These are phyloP conservation scores for Leucophenga montana DNA, from an alignment of 2,888 invertebrate genomes.

Conservation along the genomic window DNA sequence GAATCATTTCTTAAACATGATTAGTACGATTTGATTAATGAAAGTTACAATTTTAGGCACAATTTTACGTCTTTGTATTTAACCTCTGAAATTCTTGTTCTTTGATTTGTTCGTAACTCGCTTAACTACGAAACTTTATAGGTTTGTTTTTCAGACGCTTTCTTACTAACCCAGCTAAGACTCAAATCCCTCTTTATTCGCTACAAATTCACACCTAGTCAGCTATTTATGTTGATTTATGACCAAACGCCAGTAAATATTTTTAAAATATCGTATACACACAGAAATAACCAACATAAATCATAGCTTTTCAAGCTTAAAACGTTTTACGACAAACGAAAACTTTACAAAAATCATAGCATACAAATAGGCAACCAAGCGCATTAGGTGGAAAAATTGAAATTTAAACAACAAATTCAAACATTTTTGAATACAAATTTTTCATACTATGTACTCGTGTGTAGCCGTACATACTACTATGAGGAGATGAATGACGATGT, in stretches of 20 bases:
- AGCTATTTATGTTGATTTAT: constrained; percentile 13
- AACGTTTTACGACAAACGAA: not conserved
- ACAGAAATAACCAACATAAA: constrained; percentile 36
- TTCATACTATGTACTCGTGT: constrained; percentile 10
- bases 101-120: too few species aligned
- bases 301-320: constrained; percentile 23
- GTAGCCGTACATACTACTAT: not conserved
- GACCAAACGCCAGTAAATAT: not conserved
- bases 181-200: too few species aligned
- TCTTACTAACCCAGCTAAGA: too few species aligned
- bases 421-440: constrained; percentile 35
- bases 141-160: too few species aligned
- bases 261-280: not conserved
- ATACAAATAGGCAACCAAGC: constrained; percentile 26
- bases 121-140: too few species aligned
- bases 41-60: too few species aligned
- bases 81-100: too few species aligned
- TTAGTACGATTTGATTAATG: too few species aligned
- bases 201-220: not conserved
- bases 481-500: too few species aligned
- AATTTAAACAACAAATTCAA: constrained; percentile 40
- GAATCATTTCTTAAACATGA: too few species aligned
- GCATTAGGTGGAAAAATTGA: constrained; percentile 30
- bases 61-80: too few species aligned
- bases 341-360: constrained; percentile 13